phyloP scores from a whole-genome alignment of 2,113 vertebrate species.

The Sebastes schlegelii region DNA sequence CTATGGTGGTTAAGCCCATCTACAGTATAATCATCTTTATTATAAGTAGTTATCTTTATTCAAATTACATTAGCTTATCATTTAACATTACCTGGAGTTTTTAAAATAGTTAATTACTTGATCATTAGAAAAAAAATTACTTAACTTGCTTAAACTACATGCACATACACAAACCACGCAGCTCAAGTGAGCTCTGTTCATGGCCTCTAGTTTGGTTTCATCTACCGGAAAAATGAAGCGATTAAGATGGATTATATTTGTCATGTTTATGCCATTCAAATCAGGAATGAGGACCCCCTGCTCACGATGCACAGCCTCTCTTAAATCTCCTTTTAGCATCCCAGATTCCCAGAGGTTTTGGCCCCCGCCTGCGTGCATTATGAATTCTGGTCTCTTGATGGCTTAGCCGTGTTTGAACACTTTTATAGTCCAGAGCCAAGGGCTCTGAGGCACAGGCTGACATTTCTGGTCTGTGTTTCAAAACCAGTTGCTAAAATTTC shows the following conservation, averaged over 20 bases:
- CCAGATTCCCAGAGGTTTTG: constrained; percentile 68
- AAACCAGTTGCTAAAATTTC: constrained; percentile 56
- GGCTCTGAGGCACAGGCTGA: constrained; percentile 60
- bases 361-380: constrained; percentile 68
- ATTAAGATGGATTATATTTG: constrained; percentile 83
- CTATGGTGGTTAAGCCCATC: not conserved
- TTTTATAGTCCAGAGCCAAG: constrained; percentile 52
- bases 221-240: constrained; percentile 70
- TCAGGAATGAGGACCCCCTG: constrained; percentile 75
- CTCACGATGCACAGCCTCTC: constrained; percentile 63
- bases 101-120: not conserved
- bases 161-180: constrained; percentile 11
- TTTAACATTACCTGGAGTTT: not conserved
- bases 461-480: constrained; percentile 53
- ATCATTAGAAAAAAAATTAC: not conserved
- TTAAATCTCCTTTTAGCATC: constrained; percentile 76
- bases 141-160: constrained; percentile 7
- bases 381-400: constrained; percentile 65
- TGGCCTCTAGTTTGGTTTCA: constrained; percentile 72
- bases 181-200: constrained; percentile 45
- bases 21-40: no score
- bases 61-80: not conserved
- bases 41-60: not conserved
- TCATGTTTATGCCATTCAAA: constrained; percentile 77
- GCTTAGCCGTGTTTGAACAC: constrained; percentile 66